Evolutionary conservation across 1,140 invertebrate genomes (phyloP), one percentile per base, ranked within the genome.

Genomic region (Antheraea mylitta): DNA sequence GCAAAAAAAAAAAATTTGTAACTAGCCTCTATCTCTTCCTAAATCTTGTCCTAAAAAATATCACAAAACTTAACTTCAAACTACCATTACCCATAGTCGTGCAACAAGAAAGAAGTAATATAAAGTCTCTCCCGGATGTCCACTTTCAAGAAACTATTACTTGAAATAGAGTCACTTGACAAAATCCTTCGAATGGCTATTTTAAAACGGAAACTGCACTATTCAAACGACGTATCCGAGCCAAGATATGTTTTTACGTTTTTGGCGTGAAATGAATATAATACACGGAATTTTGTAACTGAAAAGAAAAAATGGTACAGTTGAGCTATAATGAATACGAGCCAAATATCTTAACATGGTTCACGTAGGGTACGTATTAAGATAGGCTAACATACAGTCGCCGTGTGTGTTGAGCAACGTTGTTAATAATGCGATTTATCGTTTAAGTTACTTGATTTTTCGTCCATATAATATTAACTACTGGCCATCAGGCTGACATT

Each of bases 261-360:
- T 42, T 38, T 61, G 45, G 19, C 19, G 18, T 13, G 48, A 30
- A 65, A 72, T 68, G 69, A 71, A 69, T 73, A 71, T 69, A 60
- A 70, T 36, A 30, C 9, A 65, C 22, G 69, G 36, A 42, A 68
- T 59, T 76, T 30, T 71, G 61, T 74, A 66, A 67, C 64, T 37
- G 30, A 64, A 70, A 71, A n/a, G n/a, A n/a, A n/a, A 72, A 67
- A 69, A 63, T 48, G 18, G 59, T 19, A 63, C 58, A 70, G 64
- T n/a, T 30, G 58, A 48, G 67, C 58, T 37, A 69, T 75, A 66
- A 73, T 71, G 66, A 71, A 70, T 68, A 53, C 36, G 60, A 66
- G 68, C 70, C 68, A 70, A 72, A 69, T 73, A 67, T 73, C 59
- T 72, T 66, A 45, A 63, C 64, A 72, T 68, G 58, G 66, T 60